Evolutionary conservation across 1,140 invertebrate species (phyloP), one percentile per base, ranked within the genome.

Genomic region (Drosophila bocki): DNA sequence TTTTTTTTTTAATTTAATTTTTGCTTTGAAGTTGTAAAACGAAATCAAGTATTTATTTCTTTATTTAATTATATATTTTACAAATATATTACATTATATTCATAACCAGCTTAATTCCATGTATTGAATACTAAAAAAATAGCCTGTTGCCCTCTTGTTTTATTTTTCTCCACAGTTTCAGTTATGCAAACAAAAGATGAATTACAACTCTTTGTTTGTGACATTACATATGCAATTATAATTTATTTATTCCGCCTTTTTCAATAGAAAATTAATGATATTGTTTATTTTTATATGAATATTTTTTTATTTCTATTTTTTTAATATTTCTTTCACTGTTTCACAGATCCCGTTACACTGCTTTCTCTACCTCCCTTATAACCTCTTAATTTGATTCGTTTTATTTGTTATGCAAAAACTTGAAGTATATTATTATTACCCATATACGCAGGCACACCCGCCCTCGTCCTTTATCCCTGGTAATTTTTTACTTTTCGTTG

Each of bases 361-460:
- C 5, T 39, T 2, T 42, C 32, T 15, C 22, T 26, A 7, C 9
- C 33, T 12, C 15, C 26, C 12, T 5, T 50, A 26, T 44, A 60
- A 59, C 78, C 86, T 87, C 82, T 84, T 88, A 90, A 88, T 87
- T 72, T 72, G 67, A 60, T 72, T 72, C 85, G 68, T 80, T 90
- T 90, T 90, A 90, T 88, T 88, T 88, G 80, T 87, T 78, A 84
- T 88, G 84, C 84, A 88, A 88, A 78, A 90, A 90, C 80, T 88
- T 88, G 64, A 88, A 80, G 84, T 83, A 75, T 88, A 84, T 87
- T 88, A 80, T 87, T 87, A 84, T 82, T 68, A 44, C 64, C 58
- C 58, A 61, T 78, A 78, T 68, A 67, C 33, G 33, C n/a, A 15
- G 44, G 26, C 7, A 48, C 2, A 6, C 13, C 2, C 5, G 3